These are phyloP conservation scores for Astropecten irregularis DNA, from an alignment of 53 echinoderm and acorn worm species.

Conservation along the genomic window DNA sequence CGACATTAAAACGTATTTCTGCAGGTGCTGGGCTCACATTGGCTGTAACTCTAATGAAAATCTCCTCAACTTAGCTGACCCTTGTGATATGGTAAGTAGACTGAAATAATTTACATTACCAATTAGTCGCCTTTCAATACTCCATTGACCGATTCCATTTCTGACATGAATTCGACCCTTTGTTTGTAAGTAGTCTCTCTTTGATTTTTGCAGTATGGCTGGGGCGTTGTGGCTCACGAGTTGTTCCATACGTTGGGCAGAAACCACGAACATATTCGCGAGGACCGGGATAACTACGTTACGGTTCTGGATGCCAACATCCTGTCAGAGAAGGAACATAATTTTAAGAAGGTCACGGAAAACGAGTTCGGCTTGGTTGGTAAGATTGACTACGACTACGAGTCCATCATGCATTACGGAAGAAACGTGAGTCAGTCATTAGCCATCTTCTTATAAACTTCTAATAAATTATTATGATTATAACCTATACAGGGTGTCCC, in stretches of 20 bases:
- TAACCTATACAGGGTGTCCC: no score
- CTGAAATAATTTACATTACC: no score
- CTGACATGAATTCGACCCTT: no score
- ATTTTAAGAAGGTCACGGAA: neutral
- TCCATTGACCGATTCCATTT: no score
- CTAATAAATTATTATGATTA: no score
- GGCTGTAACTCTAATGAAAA: neutral
- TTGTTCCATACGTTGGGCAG: slow-evolving; percentile 15
- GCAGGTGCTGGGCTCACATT: slow-evolving; percentile 17
- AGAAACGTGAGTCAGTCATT: neutral
- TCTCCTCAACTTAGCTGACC: neutral
- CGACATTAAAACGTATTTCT: no score
- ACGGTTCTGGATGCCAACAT: neutral
- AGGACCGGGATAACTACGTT: neutral
- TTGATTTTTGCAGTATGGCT: neutral
- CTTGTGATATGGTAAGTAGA: slow-evolving; percentile 4
- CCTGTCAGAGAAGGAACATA: neutral
- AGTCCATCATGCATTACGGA: slow-evolving; percentile 44
- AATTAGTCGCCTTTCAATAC: no score
- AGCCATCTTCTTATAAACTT: no score
- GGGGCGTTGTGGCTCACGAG: slow-evolving; percentile 7
- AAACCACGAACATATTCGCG: neutral
- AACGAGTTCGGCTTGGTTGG: no score
- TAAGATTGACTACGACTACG: neutral
- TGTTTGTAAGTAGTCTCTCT: no score